A percentile compares a stretch with the other conserved stretches of the same genome.
phyloP scores from a whole-genome alignment of 2,113 vertebrate genomes.

The Neolamprologus devosi region DNA sequence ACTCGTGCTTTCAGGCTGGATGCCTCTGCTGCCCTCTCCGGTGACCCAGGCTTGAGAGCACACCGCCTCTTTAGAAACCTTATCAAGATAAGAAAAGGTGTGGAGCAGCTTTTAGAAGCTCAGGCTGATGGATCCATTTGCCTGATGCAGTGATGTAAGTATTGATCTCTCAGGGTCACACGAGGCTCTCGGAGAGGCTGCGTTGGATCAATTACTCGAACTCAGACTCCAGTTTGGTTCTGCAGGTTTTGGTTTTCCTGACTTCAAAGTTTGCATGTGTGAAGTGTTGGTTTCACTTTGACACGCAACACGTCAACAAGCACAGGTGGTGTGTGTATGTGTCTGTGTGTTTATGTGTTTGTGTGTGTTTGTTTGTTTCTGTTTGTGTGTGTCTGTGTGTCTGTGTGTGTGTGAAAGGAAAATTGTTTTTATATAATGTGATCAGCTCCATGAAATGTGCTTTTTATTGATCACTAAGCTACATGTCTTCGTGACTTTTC shows the following conservation, averaged over 20 bases:
- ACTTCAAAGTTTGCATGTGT: neutral
- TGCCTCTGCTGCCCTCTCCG: neutral
- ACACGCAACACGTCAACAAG: neutral
- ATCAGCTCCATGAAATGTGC: too few species aligned
- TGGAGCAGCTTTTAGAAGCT: neutral
- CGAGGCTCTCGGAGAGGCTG: neutral
- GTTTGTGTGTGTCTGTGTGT: accelerated
- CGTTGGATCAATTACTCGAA: accelerated
- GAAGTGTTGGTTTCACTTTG: neutral
- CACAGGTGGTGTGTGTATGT: accelerated
- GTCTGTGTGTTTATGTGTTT: accelerated
- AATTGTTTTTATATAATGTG: too few species aligned
- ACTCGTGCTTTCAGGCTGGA: neutral
- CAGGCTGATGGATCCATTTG: neutral
- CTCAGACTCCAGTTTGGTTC: neutral
- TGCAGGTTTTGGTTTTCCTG: neutral
- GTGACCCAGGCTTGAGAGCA: neutral
- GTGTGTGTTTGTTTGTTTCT: accelerated
- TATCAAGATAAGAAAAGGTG: neutral
- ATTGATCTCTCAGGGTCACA: too few species aligned
- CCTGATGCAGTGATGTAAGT: neutral
- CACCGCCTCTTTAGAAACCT: neutral
- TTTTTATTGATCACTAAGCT: too few species aligned
- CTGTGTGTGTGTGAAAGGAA: too few species aligned
- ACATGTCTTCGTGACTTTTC: too few species aligned